A percentile compares a stretch with the other conserved stretches of the same genome.
phyloP scores from a whole-genome alignment of 1,140 invertebrate species.

The Bombus polaris region DNA sequence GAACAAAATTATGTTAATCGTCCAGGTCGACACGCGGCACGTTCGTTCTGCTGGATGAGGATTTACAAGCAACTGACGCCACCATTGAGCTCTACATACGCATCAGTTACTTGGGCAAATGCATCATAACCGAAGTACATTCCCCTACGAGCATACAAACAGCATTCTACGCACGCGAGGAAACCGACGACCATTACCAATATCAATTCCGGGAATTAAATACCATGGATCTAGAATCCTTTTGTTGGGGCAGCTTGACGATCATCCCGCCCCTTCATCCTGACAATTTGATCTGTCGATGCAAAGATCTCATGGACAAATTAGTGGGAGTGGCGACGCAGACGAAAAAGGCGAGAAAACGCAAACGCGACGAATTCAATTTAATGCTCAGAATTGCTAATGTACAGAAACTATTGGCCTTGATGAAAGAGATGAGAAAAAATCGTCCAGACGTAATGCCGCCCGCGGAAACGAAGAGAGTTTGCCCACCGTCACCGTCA shows the following conservation, averaged over 20 bases:
- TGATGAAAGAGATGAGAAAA: conserved; percentile 19
- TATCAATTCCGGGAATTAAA: conserved; percentile 70
- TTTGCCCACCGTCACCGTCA: neutral
- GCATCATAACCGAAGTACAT: conserved; percentile 73
- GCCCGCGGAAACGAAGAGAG: neutral
- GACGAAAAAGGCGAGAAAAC: conserved; percentile 17
- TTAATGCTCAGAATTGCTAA: neutral
- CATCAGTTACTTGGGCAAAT: conserved; percentile 72
- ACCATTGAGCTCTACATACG: conserved; percentile 69
- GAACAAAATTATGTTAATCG: neutral
- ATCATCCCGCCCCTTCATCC: conserved; percentile 35
- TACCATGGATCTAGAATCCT: conserved; percentile 47
- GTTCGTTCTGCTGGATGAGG: conserved; percentile 59
- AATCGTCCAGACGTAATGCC: neutral
- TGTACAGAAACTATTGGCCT: neutral
- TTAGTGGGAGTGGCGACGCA: neutral
- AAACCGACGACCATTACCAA: conserved; percentile 59
- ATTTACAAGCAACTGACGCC: conserved; percentile 38
- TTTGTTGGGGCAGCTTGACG: conserved; percentile 43
- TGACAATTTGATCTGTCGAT: conserved; percentile 45
- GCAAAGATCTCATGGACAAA: neutral
- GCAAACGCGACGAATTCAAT: conserved; percentile 4
- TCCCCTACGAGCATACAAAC: neutral
- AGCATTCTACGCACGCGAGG: conserved; percentile 67
- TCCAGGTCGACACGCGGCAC: conserved; percentile 69